phyloP scores from a whole-genome alignment of 2,113 vertebrate species.

The Arvicanthis niloticus region DNA sequence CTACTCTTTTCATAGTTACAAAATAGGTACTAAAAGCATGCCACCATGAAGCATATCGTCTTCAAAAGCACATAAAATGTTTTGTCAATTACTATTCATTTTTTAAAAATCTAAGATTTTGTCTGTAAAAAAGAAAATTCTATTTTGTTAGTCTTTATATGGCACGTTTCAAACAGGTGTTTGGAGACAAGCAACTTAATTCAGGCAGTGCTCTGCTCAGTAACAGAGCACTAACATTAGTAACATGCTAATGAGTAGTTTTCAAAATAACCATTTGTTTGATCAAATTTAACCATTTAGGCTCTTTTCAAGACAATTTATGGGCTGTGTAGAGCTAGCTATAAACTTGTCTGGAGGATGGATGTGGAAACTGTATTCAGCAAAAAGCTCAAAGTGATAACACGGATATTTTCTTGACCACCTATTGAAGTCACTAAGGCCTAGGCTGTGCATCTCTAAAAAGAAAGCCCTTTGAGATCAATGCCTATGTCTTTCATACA shows the following conservation, averaged over 20 bases:
- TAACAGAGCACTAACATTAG: too few species aligned
- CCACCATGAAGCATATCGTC: neutral
- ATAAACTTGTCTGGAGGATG: conserved; percentile 79
- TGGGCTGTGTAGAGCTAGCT: conserved; percentile 67
- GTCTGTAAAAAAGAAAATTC: conserved; percentile 45
- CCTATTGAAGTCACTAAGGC: conserved; percentile 71
- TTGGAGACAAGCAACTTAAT: conserved; percentile 71
- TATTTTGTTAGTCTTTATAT: conserved; percentile 11
- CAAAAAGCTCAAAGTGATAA: conserved; percentile 67
- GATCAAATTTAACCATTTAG: conserved; percentile 73
- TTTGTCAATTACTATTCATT: conserved; percentile 17
- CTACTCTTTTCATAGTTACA: conserved; percentile 4
- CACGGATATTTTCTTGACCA: conserved; percentile 66
- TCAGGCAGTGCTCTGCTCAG: conserved; percentile 48
- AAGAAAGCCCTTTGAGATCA: conserved; percentile 47
- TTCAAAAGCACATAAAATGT: neutral
- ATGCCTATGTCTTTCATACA: conserved; percentile 62
- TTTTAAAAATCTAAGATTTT: conserved; percentile 46
- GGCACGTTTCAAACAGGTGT: conserved; percentile 67
- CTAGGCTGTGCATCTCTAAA: conserved; percentile 57
- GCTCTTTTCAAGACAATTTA: conserved; percentile 70
- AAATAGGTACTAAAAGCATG: conserved; percentile 6
- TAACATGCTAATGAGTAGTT: conserved; percentile 77
- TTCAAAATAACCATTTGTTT: conserved; percentile 75
- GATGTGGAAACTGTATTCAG: conserved; percentile 75